Conservation (phyloP, 2,888 invertebrate genomes). For the Ptilodon capucinus region DNA sequence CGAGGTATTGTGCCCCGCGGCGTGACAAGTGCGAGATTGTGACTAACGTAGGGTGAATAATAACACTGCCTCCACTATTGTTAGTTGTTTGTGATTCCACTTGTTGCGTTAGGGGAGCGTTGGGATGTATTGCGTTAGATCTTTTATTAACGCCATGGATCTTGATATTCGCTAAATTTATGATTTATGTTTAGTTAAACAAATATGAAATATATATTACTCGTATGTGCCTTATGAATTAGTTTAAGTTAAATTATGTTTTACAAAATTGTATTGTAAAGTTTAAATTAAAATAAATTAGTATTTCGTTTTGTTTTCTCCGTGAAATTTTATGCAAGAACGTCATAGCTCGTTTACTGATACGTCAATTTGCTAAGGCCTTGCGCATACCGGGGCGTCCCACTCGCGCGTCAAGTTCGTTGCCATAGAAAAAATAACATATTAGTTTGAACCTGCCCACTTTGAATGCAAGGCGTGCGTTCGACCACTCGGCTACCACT, state of each 20-base stretch:
- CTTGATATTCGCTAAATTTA: not conserved
- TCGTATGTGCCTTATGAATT: too few relatives aligned
- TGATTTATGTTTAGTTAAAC: too few relatives aligned
- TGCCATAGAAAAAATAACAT: too few relatives aligned
- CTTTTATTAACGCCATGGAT: not conserved
- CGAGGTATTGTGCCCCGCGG: constrained; percentile 51
- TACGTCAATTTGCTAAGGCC: not conserved
- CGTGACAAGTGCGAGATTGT: constrained; percentile 71
- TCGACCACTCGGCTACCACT: too few relatives aligned
- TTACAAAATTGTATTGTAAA: not conserved
- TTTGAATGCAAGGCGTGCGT: too few relatives aligned
- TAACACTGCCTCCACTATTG: constrained; percentile 38
- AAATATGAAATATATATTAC: too few relatives aligned
- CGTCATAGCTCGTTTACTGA: not conserved
- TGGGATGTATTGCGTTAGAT: constrained; percentile 10
- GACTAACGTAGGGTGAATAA: constrained; percentile 39
- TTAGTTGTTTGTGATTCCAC: constrained; percentile 57
- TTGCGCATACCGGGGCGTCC: too few relatives aligned
- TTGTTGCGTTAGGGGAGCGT: constrained; percentile 42
- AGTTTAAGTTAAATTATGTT: too few relatives aligned
- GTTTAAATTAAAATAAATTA: not conserved
- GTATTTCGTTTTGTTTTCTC: not conserved
- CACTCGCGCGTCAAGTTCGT: too few relatives aligned
- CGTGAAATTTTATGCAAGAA: not conserved
- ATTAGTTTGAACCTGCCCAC: too few relatives aligned